Evolutionary conservation across 2,113 vertebrate genomes (phyloP).

Genomic region (Atlantisia rogersi): DNA sequence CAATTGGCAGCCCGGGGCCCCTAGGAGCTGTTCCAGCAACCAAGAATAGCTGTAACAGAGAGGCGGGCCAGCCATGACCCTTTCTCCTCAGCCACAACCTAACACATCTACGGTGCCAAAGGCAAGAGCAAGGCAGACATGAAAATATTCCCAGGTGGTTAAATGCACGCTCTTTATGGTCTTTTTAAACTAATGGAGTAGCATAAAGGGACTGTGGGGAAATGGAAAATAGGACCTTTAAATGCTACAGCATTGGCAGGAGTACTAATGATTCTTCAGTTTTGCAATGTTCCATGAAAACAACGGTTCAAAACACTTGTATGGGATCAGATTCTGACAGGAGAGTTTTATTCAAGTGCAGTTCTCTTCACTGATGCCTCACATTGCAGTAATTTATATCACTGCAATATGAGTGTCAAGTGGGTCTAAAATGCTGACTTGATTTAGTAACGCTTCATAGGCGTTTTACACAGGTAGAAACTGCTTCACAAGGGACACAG

Average conservation of each 20-base stretch:
- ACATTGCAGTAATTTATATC: slow-evolving; percentile 3
- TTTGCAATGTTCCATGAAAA: slow-evolving; percentile 47
- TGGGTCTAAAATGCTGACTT: slow-evolving; percentile 9
- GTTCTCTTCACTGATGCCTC: slow-evolving; percentile 44
- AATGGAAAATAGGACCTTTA: slow-evolving; percentile 52
- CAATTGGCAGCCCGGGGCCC: slow-evolving; percentile 49
- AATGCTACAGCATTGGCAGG: slow-evolving; percentile 30
- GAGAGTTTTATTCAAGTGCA: background rate
- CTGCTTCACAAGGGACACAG: background rate
- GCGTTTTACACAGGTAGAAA: slow-evolving; percentile 31
- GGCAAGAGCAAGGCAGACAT: slow-evolving; percentile 43
- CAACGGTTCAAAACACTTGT: background rate
- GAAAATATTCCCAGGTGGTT: slow-evolving; percentile 43
- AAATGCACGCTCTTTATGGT: slow-evolving; percentile 28
- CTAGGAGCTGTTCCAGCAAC: slow-evolving; percentile 62
- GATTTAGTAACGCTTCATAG: background rate
- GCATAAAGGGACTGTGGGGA: slow-evolving; percentile 32
- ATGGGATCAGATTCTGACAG: slow-evolving; percentile 32
- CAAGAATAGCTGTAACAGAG: slow-evolving; percentile 46
- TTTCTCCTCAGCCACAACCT: slow-evolving; percentile 53
- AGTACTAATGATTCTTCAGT: slow-evolving; percentile 52
- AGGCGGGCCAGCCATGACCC: background rate
- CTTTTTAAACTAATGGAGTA: slow-evolving; percentile 55
- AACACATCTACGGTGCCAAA: slow-evolving; percentile 22
- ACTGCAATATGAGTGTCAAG: background rate